phyloP scores from a whole-genome alignment of 2,797 vertebrate species.

The Typhlichthys eigenmanni region DNA sequence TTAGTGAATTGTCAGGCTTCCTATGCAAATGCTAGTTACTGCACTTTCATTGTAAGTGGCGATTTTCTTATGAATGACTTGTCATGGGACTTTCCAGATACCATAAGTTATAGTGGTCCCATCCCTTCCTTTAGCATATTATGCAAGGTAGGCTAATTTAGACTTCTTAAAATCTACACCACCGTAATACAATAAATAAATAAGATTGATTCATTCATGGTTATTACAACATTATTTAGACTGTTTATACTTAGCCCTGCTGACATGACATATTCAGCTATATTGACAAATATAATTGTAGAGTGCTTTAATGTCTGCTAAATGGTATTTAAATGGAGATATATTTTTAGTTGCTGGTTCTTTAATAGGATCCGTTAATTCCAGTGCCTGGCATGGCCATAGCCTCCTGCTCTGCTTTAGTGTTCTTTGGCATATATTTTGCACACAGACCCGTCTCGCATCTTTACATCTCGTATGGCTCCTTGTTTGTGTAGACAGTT shows the following conservation, averaged over 20 bases:
- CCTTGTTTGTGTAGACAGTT: constrained; percentile 15
- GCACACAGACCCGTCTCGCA: background rate
- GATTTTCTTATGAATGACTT: constrained; percentile 36
- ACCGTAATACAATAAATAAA: no score
- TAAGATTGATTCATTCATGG: no score
- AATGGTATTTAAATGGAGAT: no score
- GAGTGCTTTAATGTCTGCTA: no score
- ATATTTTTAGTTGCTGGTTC: no score
- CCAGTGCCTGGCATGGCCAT: background rate
- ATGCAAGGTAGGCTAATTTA: background rate
- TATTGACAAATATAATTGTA: no score
- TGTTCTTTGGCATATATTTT: constrained; percentile 9
- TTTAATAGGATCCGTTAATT: background rate
- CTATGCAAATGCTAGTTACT: constrained; percentile 11
- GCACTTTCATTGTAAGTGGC: no score
- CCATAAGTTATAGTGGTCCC: constrained; percentile 17
- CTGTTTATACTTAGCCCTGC: no score
- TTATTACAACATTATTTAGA: no score
- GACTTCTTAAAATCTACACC: background rate
- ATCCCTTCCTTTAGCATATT: no score
- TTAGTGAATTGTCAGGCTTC: constrained; percentile 32
- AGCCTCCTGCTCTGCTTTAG: constrained; percentile 2
- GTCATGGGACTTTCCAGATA: constrained; percentile 48
- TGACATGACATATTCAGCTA: no score
- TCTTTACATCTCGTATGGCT: background rate